Conservation (phyloP, 1,140 invertebrate genomes). For the Macrobrachium nipponense region DNA sequence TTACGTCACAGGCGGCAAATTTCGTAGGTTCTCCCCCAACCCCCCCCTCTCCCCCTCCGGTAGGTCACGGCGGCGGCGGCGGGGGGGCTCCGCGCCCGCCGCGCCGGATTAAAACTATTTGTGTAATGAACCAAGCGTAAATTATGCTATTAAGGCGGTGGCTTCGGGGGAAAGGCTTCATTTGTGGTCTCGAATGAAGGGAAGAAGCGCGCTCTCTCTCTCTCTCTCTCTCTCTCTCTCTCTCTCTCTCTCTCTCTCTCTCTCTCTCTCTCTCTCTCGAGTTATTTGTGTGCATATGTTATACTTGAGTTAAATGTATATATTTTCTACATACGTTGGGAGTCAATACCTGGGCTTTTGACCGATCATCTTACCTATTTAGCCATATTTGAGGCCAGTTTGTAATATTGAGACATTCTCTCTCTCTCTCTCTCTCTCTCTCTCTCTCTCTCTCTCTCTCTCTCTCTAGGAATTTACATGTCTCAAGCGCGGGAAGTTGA, state of each 20-base stretch:
- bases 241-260: neutral
- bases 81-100: constrained; percentile 38
- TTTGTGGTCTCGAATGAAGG: constrained; percentile 31
- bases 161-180: constrained; percentile 54
- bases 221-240: constrained; percentile 9
- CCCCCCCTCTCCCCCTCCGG: constrained; percentile 8
- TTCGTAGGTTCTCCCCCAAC: constrained; percentile 47
- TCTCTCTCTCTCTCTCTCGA: constrained; percentile 23
- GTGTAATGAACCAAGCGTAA: constrained; percentile 61
- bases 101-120: constrained; percentile 61
- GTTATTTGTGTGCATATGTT: too few relatives aligned
- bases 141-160: constrained; percentile 60
- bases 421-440: neutral
- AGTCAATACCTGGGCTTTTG: neutral
- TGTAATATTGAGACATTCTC: neutral
- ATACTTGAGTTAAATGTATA: too few relatives aligned
- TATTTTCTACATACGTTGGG: too few relatives aligned
- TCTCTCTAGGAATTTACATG: neutral
- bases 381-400: neutral
- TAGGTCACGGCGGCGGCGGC: constrained; percentile 1
- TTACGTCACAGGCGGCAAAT: constrained; percentile 59
- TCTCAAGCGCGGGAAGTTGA: too few relatives aligned
- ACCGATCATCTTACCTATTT: neutral
- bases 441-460: neutral
- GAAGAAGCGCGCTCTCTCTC: constrained; percentile 26